Percentiles rank a stretch among this genome's conserved stretches.
These are phyloP conservation scores for Melikaiella ostensackeni DNA, from an alignment of 2,888 invertebrate genomes.

Conservation along the genomic window DNA sequence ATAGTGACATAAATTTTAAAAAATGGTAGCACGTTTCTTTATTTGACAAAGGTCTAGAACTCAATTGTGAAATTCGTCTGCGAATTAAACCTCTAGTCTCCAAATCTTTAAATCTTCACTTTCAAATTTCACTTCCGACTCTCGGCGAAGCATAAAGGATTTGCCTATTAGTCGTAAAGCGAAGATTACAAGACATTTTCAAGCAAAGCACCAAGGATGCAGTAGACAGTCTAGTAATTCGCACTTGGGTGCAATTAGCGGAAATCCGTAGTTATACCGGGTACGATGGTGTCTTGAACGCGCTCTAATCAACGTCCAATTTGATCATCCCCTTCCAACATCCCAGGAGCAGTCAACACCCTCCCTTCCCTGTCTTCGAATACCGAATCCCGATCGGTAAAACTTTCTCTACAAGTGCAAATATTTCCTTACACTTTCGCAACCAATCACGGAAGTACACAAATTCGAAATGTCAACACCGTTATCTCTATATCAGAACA, in stretches of 20 bases:
- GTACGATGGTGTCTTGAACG: constrained; percentile 17
- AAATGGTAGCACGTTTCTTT: too few relatives aligned
- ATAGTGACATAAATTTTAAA: too few relatives aligned
- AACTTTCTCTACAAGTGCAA: constrained; percentile 25
- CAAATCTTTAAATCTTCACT: neutral
- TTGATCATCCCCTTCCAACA: constrained; percentile 12
- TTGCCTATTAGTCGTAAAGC: constrained; percentile 3
- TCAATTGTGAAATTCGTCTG: neutral
- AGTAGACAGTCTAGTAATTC: neutral
- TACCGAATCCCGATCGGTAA: constrained; percentile 31
- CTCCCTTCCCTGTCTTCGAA: neutral
- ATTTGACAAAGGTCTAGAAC: too few relatives aligned
- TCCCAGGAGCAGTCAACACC: constrained; percentile 6
- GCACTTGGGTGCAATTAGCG: constrained; percentile 14
- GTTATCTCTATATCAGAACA: neutral
- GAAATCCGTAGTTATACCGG: constrained; percentile 21
- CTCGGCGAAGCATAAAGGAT: constrained; percentile 3
- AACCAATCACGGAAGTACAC: constrained; percentile 23
- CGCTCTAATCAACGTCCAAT: constrained; percentile 34
- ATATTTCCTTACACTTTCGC: constrained; percentile 20
- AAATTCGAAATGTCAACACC: constrained; percentile 11
- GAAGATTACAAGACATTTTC: constrained; percentile 20
- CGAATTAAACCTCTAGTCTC: too few relatives aligned
- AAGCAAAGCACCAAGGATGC: constrained; percentile 4
- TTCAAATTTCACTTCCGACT: neutral